Base-by-base conservation (phyloP, 2,888 invertebrate species). In the Hirtodrosophila duncani region DNA sequence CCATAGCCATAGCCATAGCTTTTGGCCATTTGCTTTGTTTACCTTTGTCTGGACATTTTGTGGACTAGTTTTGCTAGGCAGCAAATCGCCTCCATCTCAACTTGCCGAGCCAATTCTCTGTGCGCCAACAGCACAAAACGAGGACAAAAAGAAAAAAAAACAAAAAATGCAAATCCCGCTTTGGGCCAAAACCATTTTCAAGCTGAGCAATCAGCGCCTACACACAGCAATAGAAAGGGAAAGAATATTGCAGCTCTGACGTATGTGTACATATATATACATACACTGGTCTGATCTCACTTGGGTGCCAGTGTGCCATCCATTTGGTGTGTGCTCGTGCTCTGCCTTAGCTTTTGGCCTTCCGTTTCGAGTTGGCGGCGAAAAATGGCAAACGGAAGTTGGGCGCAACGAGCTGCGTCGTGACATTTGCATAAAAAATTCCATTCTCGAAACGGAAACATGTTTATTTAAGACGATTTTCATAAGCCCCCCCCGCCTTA, bases 401-500 rank as follows among this genome's bases (percentile, higher is more conserved):
- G 64, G 49, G 67, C 77, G 46, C 64, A 67, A 55, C 60, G 59
- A 69, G 58, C 53, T 69, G 56, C 50, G 29, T 62, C 56, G 57
- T 52, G 53, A 33, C 50, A 72, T 77, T 74, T 72, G 64, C 77
- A 77, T 74, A 63, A 72, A 57, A 58, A 56, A 43, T 61, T 50
- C 44, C 44, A 45, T 14, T 9, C 21, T 38, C 50, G 48, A 46
- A 52, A 60, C 56, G 69, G 60, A 66, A 72, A 67, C 63, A 60
- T 63, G 56, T 62, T 60, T 60, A 53, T 72, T 57, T 60, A 49
- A 34, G 34, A 56, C 61, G 36, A 50, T 55, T 48, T n/a, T 52
- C 42, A 38, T 27, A 36, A 29, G 10, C 34, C 33, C 21, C 37
- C 13, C 11, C 31, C 8, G 29, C 23, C 43, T 23, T 20, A 27